A percentile compares a stretch with the other conserved stretches of the same genome.
phyloP scores from a whole-genome alignment of 2,113 vertebrate genomes.

The Bettongia penicillata region DNA sequence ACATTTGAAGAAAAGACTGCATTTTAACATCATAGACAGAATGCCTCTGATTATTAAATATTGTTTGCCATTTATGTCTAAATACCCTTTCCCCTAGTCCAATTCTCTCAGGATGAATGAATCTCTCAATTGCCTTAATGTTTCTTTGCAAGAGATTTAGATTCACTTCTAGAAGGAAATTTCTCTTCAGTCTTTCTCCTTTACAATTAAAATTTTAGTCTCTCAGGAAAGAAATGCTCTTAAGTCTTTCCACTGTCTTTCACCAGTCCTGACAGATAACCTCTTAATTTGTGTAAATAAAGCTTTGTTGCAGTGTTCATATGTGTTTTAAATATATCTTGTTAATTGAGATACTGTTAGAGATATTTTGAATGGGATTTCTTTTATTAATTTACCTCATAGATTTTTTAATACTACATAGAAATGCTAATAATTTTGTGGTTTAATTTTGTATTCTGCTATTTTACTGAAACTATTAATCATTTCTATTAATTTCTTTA shows the following conservation, averaged over 20 bases:
- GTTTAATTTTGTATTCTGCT: neutral
- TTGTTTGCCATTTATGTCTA: too few relatives aligned
- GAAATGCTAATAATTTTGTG: neutral
- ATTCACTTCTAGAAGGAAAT: too few relatives aligned
- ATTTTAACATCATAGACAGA: too few relatives aligned
- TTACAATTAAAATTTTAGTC: neutral
- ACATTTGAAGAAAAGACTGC: too few relatives aligned
- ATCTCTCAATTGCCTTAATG: too few relatives aligned
- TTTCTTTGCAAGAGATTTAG: too few relatives aligned
- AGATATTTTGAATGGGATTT: neutral
- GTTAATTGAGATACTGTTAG: neutral
- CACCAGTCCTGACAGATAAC: neutral
- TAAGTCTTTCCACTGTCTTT: neutral
- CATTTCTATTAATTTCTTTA: neutral
- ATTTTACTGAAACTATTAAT: neutral
- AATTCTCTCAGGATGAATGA: too few relatives aligned
- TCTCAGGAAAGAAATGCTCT: neutral
- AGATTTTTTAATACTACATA: neutral
- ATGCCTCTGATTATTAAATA: too few relatives aligned
- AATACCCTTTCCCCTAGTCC: too few relatives aligned
- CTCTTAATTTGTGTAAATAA: neutral
- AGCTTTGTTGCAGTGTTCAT: neutral
- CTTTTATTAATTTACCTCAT: neutral
- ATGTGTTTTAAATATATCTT: neutral
- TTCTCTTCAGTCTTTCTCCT: too few relatives aligned